A percentile compares a stretch with the other conserved stretches of the same genome.
These are phyloP conservation scores for Macquaria australasica DNA, from an alignment of 2,113 vertebrate genomes.

Conservation along the genomic window DNA sequence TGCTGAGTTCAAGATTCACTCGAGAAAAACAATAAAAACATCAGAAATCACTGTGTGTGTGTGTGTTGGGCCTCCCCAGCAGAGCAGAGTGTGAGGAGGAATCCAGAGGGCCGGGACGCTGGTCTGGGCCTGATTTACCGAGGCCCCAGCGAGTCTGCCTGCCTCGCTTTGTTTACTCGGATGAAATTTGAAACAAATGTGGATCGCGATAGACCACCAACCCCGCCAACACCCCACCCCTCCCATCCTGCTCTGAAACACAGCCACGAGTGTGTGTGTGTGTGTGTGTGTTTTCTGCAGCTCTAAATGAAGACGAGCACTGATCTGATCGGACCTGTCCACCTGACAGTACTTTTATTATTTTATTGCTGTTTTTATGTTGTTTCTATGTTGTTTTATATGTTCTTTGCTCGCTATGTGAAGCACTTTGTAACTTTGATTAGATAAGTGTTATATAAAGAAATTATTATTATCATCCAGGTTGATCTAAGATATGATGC, in stretches of 20 bases:
- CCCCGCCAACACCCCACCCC: not conserved
- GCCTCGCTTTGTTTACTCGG: slow-evolving; percentile 70
- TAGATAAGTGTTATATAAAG: too few relatives aligned
- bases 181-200: slow-evolving; percentile 80
- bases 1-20: not conserved
- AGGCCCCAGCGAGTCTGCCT: slow-evolving; percentile 79
- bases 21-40: slow-evolving; percentile 17
- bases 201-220: slow-evolving; percentile 52
- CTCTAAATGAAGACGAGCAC: not conserved
- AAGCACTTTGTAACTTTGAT: too few relatives aligned
- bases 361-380: too few relatives aligned
- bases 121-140: slow-evolving; percentile 68
- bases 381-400: too few relatives aligned
- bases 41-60: not conserved
- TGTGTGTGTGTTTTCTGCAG: slow-evolving; percentile 14
- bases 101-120: slow-evolving; percentile 36
- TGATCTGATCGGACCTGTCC: slow-evolving; percentile 3
- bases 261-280: not conserved
- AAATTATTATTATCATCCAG: not conserved
- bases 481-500: not conserved
- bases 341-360: not conserved
- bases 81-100: slow-evolving; percentile 26
- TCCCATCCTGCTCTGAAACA: slow-evolving; percentile 1
- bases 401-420: too few relatives aligned
- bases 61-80: not conserved